Base-by-base conservation (phyloP, 2,888 invertebrate species). In the Yponomeuta plumbellus region DNA sequence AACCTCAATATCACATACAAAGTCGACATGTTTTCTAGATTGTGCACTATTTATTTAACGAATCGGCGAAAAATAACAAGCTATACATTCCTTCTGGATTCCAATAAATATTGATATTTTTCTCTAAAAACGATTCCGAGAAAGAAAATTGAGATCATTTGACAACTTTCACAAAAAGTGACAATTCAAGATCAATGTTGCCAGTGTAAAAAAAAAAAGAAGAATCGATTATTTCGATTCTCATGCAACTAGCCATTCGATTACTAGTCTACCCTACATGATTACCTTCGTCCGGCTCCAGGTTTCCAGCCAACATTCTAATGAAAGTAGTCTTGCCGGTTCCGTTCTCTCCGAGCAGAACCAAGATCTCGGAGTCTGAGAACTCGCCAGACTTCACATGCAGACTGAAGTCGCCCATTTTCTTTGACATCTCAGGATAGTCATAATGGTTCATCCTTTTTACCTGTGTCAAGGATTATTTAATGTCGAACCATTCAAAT, bases 311-410 rank as follows among this genome's bases (percentile, higher is more conserved):
- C 79, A 99, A 92, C 97, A 99, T 97, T 77, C 98, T 93, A 78
- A 99, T 99, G 82, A 99, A 98, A 10, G 99, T 99, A 0, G 99
- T 99, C 90, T 99, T 99, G 63, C 99, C 99, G 26, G 99, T 99
- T 71, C 99, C 99, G 84, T 99, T 99, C 85, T 99, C 99, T 58
- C 96, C 96, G 69, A 99, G 93, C 81, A 99, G 92, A 11, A 99
- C 99, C 77, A 99, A 93, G 84, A 99, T 99, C 90, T 99, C 99
- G 0, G 99, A 99, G 87, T 99, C 99, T 17, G 99, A 99, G 86
- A 99, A 99, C 81, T 98, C 97, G 11, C 99, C 99, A 71, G 95
- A 93, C 71, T 95, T 93, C 11, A 99, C 97, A 4, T 90, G 86
- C 71, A 99, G 90, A 66, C 93, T 91, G 83, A 99, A 98, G 75